Evolutionary conservation across 2,797 vertebrate species (phyloP), one percentile per base, ranked within the genome.

Genomic region (Psittacula echo): DNA sequence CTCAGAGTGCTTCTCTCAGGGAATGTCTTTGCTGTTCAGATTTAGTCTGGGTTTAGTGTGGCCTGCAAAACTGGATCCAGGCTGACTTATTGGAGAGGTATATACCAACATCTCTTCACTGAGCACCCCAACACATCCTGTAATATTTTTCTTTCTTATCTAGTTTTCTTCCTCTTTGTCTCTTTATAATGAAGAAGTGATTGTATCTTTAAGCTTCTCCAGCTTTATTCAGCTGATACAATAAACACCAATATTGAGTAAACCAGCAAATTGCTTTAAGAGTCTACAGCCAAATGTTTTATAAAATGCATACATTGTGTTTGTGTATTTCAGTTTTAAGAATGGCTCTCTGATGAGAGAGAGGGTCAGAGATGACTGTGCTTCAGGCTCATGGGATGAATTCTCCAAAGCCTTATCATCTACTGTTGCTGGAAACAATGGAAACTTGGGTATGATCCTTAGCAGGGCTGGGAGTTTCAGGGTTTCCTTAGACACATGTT

Each of bases 331-430:
- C 97, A 99, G 99, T 97, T 99, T 99, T 97, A 99, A 99, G 97
- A 99, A 99, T 1, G 99, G 99, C 7, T 99, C 99, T 75, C 97
- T 99, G 87, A 99, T 98, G 66, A 98, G 99, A 97, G 99, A 99
- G 95, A 98, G 96, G 80, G 97, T 99, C 97, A 98, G 99, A 32
- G 97, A 99, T 72, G 92, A 98, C 56, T 98, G 98, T 50, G 97
- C 98, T 30, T 98, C 97, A 90, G 96, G 98, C 73, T 99, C 99
- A 87, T 99, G 99, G 99, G 98, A 98, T 62, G 53, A 92, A n/a
- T 99, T 99, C 95, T 98, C 99, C 4, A 95, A 97, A 61, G 97
- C 98, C 4, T 92, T 99, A 74, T 98, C 64, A 44, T 97, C 98
- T 21, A 99, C 98, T 0, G 97, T 95, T 47, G 97, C 98, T 58